These are phyloP conservation scores for Melanogrammus aeglefinus DNA, from an alignment of 2,797 vertebrate genomes.

Conservation along the genomic window DNA sequence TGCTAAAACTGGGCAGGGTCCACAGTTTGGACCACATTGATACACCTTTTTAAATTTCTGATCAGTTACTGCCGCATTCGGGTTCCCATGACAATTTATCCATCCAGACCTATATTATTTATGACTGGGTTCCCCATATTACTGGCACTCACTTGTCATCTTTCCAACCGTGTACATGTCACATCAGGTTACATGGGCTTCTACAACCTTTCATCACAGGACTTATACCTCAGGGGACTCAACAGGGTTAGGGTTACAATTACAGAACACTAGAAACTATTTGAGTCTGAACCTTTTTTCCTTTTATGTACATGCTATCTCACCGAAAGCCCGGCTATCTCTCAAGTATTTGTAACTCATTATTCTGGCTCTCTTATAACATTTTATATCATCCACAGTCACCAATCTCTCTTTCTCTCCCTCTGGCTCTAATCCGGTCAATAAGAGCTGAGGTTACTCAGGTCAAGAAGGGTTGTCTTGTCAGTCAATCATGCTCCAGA, in stretches of 20 bases:
- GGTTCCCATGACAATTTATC: not conserved
- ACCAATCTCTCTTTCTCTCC: not conserved
- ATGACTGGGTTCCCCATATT: too few relatives aligned
- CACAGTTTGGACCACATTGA: not conserved
- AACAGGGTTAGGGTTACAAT: not conserved
- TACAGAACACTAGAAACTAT: not conserved
- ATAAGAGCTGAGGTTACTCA: constrained; percentile 39
- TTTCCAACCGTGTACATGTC: not conserved
- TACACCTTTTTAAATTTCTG: not conserved
- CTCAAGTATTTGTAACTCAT: not conserved
- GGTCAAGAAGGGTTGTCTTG: constrained; percentile 42
- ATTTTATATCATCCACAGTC: not conserved
- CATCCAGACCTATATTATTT: too few relatives aligned
- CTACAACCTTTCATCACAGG: not conserved
- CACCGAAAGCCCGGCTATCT: not conserved
- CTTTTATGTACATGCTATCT: not conserved
- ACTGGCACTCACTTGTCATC: not conserved
- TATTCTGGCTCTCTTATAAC: not conserved
- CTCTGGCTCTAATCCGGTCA: not conserved
- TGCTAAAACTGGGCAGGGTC: not conserved
- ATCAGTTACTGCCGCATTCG: not conserved
- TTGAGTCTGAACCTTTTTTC: not conserved
- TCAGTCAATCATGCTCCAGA: constrained; percentile 39
- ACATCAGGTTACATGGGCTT: not conserved
- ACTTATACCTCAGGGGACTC: not conserved